Conservation (phyloP, 2,888 invertebrate genomes). For the Metalampra italica region DNA sequence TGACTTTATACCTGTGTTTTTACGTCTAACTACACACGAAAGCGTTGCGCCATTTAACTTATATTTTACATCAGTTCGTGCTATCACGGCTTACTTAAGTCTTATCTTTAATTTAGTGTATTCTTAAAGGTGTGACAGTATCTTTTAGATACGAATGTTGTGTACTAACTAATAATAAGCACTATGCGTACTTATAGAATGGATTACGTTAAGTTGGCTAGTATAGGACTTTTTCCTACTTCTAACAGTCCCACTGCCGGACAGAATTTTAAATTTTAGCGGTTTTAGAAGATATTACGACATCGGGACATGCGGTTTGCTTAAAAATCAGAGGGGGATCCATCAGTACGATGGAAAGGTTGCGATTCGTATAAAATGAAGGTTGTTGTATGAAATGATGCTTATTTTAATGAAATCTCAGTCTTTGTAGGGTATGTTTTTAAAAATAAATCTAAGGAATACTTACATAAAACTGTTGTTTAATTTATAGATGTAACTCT, state of each 20-base stretch:
- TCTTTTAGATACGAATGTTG: neutral
- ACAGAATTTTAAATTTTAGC: neutral
- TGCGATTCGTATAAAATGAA: neutral
- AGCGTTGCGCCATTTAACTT: neutral
- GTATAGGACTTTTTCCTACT: neutral
- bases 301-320: neutral
- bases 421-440: constrained; percentile 30
- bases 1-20: no score
- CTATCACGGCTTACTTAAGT: neutral
- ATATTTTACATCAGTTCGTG: neutral
- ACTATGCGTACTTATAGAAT: neutral
- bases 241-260: neutral
- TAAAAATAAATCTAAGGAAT: constrained; percentile 27
- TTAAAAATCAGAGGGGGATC: neutral
- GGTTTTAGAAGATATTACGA: neutral
- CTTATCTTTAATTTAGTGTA: neutral
- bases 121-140: neutral
- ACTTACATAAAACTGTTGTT: constrained; percentile 10
- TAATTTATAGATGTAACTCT: constrained; percentile 12
- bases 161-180: neutral
- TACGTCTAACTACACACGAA: neutral
- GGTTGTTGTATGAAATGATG: neutral
- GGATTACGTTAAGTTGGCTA: neutral
- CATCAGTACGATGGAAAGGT: neutral
- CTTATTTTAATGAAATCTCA: neutral